These are phyloP conservation scores for Haliclystus octoradiatus DNA, from an alignment of 30 jellyfish, hydroid and myxozoan genomes.

Conservation along the genomic window DNA sequence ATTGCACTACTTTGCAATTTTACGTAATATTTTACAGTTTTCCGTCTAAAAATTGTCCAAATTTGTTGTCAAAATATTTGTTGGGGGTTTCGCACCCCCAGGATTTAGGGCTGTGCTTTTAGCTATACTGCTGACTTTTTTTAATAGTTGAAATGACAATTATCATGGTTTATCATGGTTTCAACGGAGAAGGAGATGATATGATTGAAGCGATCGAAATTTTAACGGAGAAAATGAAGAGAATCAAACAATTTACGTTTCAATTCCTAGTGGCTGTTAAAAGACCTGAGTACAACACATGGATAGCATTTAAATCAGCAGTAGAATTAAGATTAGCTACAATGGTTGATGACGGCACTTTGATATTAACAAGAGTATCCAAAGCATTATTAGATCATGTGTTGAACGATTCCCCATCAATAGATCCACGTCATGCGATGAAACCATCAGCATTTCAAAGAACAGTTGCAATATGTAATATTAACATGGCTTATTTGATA, in stretches of 20 bases:
- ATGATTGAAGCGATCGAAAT: background rate
- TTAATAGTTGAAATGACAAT: background rate
- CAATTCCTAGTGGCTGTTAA: background rate
- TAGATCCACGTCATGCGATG: background rate
- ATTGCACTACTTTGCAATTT: too few relatives aligned
- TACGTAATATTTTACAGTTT: too few relatives aligned
- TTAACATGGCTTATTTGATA: background rate
- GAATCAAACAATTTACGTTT: background rate
- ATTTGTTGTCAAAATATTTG: too few relatives aligned
- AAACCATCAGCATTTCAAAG: background rate
- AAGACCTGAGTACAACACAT: background rate
- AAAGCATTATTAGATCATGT: background rate
- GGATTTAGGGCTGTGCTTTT: too few relatives aligned
- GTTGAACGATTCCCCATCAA: background rate
- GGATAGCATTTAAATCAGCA: background rate
- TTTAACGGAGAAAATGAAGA: background rate
- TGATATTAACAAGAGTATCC: background rate
- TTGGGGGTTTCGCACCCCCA: too few relatives aligned
- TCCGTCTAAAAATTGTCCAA: too few relatives aligned
- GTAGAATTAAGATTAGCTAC: background rate
- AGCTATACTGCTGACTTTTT: too few relatives aligned
- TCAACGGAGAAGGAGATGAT: background rate
- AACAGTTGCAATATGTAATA: background rate
- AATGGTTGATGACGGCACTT: background rate
- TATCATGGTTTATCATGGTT: background rate